A percentile compares a stretch with the other conserved stretches of the same genome.
phyloP scores from a whole-genome alignment of 2,797 vertebrate genomes.

The Sparus aurata region DNA sequence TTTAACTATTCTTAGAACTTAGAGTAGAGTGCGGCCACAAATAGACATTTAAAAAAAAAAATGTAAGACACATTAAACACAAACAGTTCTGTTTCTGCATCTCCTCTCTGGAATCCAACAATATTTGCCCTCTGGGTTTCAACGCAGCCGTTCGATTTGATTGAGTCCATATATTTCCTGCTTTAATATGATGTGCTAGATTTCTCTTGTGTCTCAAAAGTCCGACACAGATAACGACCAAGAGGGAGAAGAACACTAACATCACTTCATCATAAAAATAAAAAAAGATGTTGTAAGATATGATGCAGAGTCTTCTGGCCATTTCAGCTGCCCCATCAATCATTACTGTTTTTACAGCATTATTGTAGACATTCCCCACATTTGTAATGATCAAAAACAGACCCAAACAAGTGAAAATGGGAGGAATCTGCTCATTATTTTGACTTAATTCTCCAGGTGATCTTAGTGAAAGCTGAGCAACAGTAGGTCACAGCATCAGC shows the following conservation, averaged over 20 bases:
- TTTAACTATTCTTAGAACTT: not conserved
- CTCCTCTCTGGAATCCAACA: not conserved
- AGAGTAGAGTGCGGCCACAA: not conserved
- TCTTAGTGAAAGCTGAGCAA: slow-evolving; percentile 11
- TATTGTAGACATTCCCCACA: not conserved
- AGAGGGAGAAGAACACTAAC: slow-evolving; percentile 5
- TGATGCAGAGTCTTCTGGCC: slow-evolving; percentile 21
- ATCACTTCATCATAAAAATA: slow-evolving; percentile 29
- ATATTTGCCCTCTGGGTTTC: not conserved
- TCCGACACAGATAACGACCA: slow-evolving; percentile 18
- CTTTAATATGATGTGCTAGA: slow-evolving; percentile 20
- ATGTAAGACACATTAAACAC: not conserved
- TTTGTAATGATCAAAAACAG: not conserved
- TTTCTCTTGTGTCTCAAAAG: slow-evolving; percentile 29
- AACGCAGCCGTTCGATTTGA: slow-evolving; percentile 24
- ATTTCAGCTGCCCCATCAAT: slow-evolving; percentile 25
- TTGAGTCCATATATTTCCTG: slow-evolving; percentile 37
- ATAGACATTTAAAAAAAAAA: not conserved
- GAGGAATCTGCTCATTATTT: not conserved
- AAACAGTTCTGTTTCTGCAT: not conserved
- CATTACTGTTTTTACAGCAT: slow-evolving; percentile 12
- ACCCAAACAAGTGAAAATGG: not conserved
- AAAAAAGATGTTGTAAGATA: slow-evolving; percentile 29
- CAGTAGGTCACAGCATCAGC: not conserved
- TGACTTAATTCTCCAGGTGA: not conserved